Percentiles rank a stretch among this genome's conserved stretches.
Evolutionary conservation across 2,797 vertebrate species (phyloP).

Genomic region (Moxostoma hubbsi): DNA sequence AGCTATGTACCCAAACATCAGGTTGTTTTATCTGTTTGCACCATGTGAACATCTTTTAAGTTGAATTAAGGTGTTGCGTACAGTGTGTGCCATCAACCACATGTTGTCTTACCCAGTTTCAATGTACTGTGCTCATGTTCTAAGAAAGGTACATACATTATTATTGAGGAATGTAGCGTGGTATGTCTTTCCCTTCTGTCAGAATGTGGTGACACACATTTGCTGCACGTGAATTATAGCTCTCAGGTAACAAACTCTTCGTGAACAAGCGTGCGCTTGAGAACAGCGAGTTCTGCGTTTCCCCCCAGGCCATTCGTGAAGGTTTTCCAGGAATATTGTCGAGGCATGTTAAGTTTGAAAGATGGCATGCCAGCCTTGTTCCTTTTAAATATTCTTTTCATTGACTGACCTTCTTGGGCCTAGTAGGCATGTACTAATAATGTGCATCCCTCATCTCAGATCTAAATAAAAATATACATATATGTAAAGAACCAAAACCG

Average conservation of each 20-base stretch:
- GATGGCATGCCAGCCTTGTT: not conserved
- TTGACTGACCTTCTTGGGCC: not conserved
- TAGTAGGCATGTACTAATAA: not conserved
- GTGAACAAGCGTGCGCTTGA: not conserved
- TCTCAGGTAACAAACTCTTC: constrained; percentile 43
- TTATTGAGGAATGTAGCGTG: constrained; percentile 45
- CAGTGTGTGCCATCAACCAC: constrained; percentile 5
- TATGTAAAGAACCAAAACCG: no score
- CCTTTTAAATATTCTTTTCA: constrained; percentile 6
- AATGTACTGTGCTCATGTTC: constrained; percentile 17
- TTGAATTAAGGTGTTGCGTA: not conserved
- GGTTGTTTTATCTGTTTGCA: constrained; percentile 11
- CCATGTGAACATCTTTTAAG: not conserved
- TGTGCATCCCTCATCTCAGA: no score
- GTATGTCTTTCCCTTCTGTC: constrained; percentile 44
- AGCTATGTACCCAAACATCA: not conserved
- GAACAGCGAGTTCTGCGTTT: constrained; percentile 34
- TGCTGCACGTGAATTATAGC: constrained; percentile 31
- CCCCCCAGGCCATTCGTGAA: constrained; percentile 36
- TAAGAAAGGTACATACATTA: not conserved
- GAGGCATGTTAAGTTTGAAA: constrained; percentile 30
- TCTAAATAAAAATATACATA: no score
- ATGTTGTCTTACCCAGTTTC: not conserved
- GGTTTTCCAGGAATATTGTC: constrained; percentile 36
- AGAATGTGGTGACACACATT: constrained; percentile 34